These are phyloP conservation scores for Nothocercus nigrocapillus DNA, from an alignment of 2,113 vertebrate genomes.

Conservation along the genomic window DNA sequence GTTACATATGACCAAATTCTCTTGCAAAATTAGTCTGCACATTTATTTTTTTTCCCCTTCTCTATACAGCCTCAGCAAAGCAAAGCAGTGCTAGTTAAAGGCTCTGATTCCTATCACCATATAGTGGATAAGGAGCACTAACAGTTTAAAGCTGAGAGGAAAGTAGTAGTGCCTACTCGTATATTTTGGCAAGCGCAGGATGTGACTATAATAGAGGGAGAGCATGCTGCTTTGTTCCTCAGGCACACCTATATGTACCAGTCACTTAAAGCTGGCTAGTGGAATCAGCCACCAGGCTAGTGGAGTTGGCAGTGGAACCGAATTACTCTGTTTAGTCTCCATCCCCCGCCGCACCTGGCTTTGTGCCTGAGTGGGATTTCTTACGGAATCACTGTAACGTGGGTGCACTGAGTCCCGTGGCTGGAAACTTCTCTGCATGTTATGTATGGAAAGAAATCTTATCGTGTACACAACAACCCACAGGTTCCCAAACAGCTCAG, in stretches of 20 bases:
- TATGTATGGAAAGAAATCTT: background rate
- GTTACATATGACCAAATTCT: background rate
- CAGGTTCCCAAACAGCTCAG: conserved; percentile 1
- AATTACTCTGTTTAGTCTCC: background rate
- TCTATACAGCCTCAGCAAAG: background rate
- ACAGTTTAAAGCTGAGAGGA: background rate
- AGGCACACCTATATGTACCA: rapidly evolving
- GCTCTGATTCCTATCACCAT: background rate
- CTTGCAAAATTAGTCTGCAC: background rate
- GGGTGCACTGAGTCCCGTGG: background rate
- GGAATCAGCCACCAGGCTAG: background rate
- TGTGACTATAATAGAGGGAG: background rate
- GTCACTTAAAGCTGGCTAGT: background rate
- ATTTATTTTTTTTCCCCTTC: background rate
- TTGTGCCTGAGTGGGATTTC: background rate
- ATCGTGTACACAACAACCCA: background rate
- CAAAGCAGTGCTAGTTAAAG: background rate
- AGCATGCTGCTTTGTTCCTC: background rate
- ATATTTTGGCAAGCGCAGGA: background rate
- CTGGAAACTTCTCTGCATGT: background rate
- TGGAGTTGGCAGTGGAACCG: background rate
- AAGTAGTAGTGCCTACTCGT: background rate
- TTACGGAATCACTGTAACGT: background rate
- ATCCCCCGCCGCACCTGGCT: rapidly evolving
- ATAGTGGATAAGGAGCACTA: rapidly evolving